These are phyloP conservation scores for Caenorhabditis latens DNA, from an alignment of 1,140 invertebrate genomes.

Conservation along the genomic window DNA sequence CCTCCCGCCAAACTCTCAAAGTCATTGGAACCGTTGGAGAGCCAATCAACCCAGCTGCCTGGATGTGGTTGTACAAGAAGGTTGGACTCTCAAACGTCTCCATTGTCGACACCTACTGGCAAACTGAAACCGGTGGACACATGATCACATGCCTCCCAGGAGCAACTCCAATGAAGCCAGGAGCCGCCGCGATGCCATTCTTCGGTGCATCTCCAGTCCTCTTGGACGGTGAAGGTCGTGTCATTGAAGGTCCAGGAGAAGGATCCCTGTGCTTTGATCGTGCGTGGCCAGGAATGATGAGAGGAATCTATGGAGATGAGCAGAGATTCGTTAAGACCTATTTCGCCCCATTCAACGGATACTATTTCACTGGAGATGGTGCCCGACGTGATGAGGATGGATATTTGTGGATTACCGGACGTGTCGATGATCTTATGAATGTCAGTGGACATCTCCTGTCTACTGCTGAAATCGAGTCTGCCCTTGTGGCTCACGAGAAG, in stretches of 20 bases:
- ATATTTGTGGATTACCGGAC: conserved; percentile 95
- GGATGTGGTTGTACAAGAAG: conserved; percentile 94
- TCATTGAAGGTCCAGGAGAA: conserved; percentile 68
- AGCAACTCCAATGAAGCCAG: conserved; percentile 94
- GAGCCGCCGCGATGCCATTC: conserved; percentile 94
- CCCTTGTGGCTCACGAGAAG: conserved; percentile 82
- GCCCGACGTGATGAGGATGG: conserved; percentile 92
- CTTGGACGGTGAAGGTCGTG: conserved; percentile 87
- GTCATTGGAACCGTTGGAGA: conserved; percentile 94
- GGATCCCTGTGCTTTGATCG: conserved; percentile 83
- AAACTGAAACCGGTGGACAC: conserved; percentile 92
- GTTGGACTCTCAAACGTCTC: conserved; percentile 83
- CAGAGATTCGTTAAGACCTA: conserved; percentile 89
- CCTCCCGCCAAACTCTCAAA: conserved; percentile 23
- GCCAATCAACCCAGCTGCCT: conserved; percentile 97
- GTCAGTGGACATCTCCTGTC: conserved; percentile 96
- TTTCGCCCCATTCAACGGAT: conserved; percentile 90
- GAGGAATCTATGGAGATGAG: conserved; percentile 91
- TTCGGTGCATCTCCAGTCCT: conserved; percentile 92
- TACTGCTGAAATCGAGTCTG: conserved; percentile 93
- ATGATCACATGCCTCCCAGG: conserved; percentile 94
- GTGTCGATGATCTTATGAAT: conserved; percentile 97
- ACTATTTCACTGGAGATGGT: conserved; percentile 96
- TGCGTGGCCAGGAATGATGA: conserved; percentile 97
- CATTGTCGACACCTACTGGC: conserved; percentile 98